A percentile compares a stretch with the other conserved stretches of the same genome.
Evolutionary conservation across 2,797 vertebrate genomes (phyloP).

Genomic region (Acanthurus leucopareius): DNA sequence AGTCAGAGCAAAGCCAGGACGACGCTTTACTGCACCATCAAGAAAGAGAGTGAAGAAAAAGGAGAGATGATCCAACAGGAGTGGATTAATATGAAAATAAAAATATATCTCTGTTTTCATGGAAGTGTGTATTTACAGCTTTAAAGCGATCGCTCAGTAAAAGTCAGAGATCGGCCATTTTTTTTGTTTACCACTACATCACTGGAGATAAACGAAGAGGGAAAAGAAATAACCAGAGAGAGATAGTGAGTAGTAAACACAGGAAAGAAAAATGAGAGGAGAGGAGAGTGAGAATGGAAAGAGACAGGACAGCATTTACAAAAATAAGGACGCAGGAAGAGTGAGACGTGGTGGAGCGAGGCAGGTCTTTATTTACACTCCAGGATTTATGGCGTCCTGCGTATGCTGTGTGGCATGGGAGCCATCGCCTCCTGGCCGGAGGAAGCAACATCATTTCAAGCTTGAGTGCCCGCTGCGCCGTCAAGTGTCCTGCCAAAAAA

Average conservation of each 20-base stretch:
- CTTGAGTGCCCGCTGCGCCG: conserved; percentile 71
- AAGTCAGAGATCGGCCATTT: conserved; percentile 5
- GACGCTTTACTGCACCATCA: neutral
- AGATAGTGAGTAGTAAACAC: conserved; percentile 28
- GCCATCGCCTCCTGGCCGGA: conserved; percentile 69
- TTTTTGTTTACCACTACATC: conserved; percentile 40
- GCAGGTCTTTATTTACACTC: conserved; percentile 75
- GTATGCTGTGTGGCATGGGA: conserved; percentile 74
- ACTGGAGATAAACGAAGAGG: neutral
- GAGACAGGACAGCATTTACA: conserved; percentile 32
- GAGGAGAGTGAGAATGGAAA: conserved; percentile 25
- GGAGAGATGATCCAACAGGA: too few relatives aligned
- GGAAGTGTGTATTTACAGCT: conserved; percentile 9
- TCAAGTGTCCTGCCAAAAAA: conserved; percentile 70
- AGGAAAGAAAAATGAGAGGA: conserved; percentile 35
- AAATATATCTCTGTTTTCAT: neutral
- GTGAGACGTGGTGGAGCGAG: conserved; percentile 57
- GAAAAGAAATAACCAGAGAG: neutral
- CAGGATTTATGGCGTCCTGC: conserved; percentile 74
- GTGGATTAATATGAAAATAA: neutral
- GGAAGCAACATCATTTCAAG: conserved; percentile 82
- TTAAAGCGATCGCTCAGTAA: neutral
- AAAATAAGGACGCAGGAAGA: conserved; percentile 41
- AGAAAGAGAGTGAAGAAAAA: neutral
- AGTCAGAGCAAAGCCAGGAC: conserved; percentile 10